Evolutionary conservation across 2,888 invertebrate species (phyloP).

Genomic region (Augochlorella aurata): DNA sequence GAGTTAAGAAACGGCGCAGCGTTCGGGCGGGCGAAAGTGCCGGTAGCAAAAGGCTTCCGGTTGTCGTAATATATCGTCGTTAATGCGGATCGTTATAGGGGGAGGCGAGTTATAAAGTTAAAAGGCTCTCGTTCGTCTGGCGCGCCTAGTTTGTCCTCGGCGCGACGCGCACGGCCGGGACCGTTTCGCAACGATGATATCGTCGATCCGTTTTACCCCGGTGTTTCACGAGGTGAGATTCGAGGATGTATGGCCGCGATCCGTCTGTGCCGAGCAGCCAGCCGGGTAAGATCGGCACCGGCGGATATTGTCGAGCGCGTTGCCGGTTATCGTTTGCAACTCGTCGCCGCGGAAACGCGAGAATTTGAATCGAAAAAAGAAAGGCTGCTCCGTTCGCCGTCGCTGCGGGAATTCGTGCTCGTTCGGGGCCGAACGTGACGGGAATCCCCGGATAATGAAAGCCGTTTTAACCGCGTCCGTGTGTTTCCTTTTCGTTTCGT

Average conservation of each 20-base stretch:
- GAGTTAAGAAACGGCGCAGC: not conserved
- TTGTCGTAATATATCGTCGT: constrained; percentile 48
- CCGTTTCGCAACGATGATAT: constrained; percentile 38
- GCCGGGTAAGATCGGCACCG: constrained; percentile 10
- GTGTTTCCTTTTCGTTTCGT: not conserved
- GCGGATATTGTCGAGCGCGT: constrained; percentile 10
- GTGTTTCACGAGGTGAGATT: constrained; percentile 24
- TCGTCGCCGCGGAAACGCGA: not conserved
- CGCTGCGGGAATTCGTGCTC: not conserved
- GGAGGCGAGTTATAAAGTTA: constrained; percentile 31
- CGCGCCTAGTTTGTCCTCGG: constrained; percentile 12
- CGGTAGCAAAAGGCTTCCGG: constrained; percentile 23
- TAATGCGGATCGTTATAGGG: constrained; percentile 38
- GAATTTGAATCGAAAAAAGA: constrained; percentile 4
- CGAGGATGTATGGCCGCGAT: constrained; percentile 43
- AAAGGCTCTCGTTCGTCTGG: constrained; percentile 32
- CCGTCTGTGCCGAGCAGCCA: constrained; percentile 28
- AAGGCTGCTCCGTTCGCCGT: not conserved
- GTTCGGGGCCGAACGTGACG: constrained; percentile 26
- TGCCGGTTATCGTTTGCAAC: constrained; percentile 20
- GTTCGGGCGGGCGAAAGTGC: constrained; percentile 5
- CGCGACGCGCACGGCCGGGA: not conserved
- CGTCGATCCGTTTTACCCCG: constrained; percentile 51
- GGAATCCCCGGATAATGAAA: constrained; percentile 42
- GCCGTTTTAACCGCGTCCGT: constrained; percentile 32